Percentiles rank a stretch among this genome's conserved stretches.
These are phyloP conservation scores for Platynereis dumerilii DNA, from an alignment of 2,888 invertebrate genomes.

Conservation along the genomic window DNA sequence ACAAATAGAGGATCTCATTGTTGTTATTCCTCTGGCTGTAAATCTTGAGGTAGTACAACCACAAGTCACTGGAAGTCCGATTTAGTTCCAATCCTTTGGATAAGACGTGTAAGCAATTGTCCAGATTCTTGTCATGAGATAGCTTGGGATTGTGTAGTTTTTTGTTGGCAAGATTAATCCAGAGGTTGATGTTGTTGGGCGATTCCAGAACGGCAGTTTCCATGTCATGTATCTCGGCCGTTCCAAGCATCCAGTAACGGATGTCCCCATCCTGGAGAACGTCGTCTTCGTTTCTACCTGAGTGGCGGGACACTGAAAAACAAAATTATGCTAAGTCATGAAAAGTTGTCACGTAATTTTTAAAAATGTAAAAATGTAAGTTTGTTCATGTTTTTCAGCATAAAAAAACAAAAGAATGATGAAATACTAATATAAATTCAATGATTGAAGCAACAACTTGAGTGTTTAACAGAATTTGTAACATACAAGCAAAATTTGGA, in stretches of 20 bases:
- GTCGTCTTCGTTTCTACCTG: constrained; percentile 11
- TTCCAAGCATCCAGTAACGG: constrained; percentile 49
- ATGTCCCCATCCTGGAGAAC: constrained; percentile 42
- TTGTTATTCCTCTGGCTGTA: constrained; percentile 47
- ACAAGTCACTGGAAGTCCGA: constrained; percentile 49
- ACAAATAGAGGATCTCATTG: constrained; percentile 51
- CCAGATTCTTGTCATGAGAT: constrained; percentile 35
- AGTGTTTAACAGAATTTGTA: no score
- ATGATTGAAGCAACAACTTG: no score
- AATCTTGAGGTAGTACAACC: constrained; percentile 56
- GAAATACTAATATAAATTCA: no score
- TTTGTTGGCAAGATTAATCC: constrained; percentile 60
- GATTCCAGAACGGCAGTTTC: constrained; percentile 53
- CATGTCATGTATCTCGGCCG: constrained; percentile 47
- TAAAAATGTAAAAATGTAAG: no score
- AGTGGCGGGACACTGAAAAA: no score
- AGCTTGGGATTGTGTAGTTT: constrained; percentile 47
- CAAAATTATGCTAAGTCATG: no score
- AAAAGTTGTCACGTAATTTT: no score
- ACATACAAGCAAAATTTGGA: no score
- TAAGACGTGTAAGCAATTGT: constrained; percentile 58
- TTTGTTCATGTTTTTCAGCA: no score
- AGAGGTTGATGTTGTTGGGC: constrained; percentile 51
- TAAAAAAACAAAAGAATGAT: no score
- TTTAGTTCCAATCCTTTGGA: constrained; percentile 60